A percentile compares a stretch with the other conserved stretches of the same genome.
Conservation (phyloP, 2,113 vertebrate genomes). For the Psittacula cyanocephala region DNA sequence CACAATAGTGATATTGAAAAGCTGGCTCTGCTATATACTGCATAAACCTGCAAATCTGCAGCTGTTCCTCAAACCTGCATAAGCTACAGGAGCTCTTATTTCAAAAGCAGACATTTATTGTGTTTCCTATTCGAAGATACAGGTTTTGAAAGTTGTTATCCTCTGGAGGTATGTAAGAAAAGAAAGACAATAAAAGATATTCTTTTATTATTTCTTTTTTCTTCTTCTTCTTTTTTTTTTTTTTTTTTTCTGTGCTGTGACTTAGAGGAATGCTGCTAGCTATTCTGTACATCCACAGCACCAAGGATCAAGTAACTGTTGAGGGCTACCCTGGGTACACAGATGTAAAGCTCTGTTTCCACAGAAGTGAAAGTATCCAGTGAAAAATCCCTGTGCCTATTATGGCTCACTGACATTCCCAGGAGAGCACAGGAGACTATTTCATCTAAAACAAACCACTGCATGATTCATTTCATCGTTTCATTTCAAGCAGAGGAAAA, state of each 20-base stretch:
- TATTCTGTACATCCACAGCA: not conserved
- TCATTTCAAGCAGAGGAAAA: slow-evolving; percentile 17
- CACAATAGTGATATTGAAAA: not conserved
- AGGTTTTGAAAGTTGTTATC: not conserved
- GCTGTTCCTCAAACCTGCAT: not conserved
- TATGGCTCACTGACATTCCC: not conserved
- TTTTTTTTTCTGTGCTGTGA: not conserved
- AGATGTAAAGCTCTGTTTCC: not conserved
- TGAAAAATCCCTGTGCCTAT: not conserved
- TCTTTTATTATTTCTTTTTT: not conserved
- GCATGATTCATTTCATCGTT: not conserved
- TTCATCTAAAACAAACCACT: slow-evolving; percentile 22
- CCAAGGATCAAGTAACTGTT: not conserved
- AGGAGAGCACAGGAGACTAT: not conserved
- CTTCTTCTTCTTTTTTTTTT: too few species aligned
- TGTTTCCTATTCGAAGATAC: not conserved
- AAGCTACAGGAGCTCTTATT: not conserved
- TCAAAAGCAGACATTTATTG: not conserved
- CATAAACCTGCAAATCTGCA: not conserved
- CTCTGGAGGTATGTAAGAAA: not conserved
- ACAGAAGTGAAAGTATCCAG: not conserved
- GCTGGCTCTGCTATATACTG: not conserved
- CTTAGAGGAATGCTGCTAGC: not conserved
- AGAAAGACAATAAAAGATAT: not conserved
- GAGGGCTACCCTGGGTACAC: not conserved